Evolutionary conservation across 2,797 vertebrate genomes (phyloP).

Genomic region (Sebastiscus albofasciatus): DNA sequence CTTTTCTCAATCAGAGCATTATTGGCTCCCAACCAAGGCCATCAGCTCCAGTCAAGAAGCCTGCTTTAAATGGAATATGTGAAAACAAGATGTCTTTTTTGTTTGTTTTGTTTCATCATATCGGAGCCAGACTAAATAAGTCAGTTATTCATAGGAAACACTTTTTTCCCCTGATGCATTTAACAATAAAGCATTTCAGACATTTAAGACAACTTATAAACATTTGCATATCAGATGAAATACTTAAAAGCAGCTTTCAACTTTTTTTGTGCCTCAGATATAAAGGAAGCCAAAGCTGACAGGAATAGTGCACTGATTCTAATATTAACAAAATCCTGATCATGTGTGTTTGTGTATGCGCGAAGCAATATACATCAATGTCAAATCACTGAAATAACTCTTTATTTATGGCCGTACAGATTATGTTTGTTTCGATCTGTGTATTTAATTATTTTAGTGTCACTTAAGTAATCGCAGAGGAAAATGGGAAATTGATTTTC

Average conservation of each 20-base stretch:
- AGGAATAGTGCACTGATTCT: constrained; percentile 46
- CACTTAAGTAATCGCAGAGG: constrained; percentile 15
- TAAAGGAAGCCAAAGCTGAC: constrained; percentile 40
- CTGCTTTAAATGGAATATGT: constrained; percentile 21
- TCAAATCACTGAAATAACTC: constrained; percentile 27
- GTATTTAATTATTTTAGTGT: constrained; percentile 28
- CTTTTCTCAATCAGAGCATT: constrained; percentile 27
- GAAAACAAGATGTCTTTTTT: not conserved
- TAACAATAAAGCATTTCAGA: constrained; percentile 50
- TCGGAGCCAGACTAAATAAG: constrained; percentile 26
- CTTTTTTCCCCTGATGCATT: not conserved
- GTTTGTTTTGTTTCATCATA: constrained; percentile 9
- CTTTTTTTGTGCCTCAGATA: constrained; percentile 18
- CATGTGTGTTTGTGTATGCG: not conserved
- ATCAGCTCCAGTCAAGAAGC: not conserved
- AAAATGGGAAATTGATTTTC: constrained; percentile 27
- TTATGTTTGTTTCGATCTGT: constrained; percentile 33
- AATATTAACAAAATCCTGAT: constrained; percentile 53
- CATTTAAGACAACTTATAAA: constrained; percentile 47
- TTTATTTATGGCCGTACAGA: constrained; percentile 21
- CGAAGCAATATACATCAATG: constrained; percentile 8
- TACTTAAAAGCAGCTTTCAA: constrained; percentile 50
- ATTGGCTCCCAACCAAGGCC: constrained; percentile 23
- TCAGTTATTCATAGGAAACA: constrained; percentile 20
- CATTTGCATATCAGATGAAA: constrained; percentile 65